phyloP scores from a whole-genome alignment of 2,113 vertebrate species.

The Capreolus pygargus region DNA sequence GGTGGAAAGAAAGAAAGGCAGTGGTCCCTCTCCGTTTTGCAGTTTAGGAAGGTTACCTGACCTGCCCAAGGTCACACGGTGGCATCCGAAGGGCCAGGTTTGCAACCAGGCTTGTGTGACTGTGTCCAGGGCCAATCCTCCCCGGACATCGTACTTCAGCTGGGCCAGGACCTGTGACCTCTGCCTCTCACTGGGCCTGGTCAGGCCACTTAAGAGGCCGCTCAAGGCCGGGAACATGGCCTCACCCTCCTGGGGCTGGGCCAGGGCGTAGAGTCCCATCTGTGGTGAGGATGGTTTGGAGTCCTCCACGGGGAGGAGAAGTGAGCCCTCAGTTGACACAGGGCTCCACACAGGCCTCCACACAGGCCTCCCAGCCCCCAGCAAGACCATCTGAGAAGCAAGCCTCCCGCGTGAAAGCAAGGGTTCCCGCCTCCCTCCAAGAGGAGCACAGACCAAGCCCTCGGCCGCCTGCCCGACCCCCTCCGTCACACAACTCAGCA shows the following conservation, averaged over 20 bases:
- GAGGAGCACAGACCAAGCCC: not conserved
- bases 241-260: not conserved
- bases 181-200: not conserved
- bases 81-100: not conserved
- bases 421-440: not conserved
- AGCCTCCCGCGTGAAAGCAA: rapidly evolving
- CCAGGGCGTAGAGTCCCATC: not conserved
- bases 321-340: not conserved
- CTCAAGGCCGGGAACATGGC: not conserved
- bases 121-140: not conserved
- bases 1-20: not conserved
- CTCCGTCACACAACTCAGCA: not conserved
- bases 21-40: not conserved
- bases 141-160: not conserved
- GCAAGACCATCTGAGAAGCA: not conserved
- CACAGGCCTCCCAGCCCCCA: not conserved
- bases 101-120: not conserved
- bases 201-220: not conserved
- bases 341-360: no score
- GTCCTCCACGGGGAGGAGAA: not conserved
- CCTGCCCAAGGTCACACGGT: not conserved
- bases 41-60: not conserved
- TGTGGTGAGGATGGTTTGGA: not conserved
- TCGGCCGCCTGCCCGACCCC: rapidly evolving
- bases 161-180: not conserved